A percentile compares a stretch with the other conserved stretches of the same genome.
Conservation (phyloP, 2,797 vertebrate genomes). For the Ateles fusciceps region DNA sequence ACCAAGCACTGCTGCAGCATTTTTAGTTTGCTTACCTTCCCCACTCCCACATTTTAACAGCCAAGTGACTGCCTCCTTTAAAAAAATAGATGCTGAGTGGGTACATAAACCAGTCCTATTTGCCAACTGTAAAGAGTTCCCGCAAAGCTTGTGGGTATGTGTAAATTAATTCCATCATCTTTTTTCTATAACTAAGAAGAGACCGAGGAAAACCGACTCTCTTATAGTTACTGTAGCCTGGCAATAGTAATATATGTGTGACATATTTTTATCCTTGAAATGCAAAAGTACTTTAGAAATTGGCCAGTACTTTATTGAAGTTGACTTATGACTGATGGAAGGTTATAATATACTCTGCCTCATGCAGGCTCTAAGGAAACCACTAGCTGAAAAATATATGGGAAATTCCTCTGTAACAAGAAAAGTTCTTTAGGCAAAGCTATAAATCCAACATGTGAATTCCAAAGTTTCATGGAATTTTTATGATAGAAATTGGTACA, state of each 20-base stretch:
- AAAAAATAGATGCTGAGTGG: not conserved
- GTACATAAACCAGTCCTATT: not conserved
- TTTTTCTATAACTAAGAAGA: not conserved
- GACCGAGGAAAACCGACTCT: not conserved
- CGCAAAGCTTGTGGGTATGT: not conserved
- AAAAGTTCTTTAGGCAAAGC: constrained; percentile 23
- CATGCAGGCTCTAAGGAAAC: not conserved
- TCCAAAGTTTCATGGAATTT: constrained; percentile 9
- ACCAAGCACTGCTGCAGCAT: not conserved
- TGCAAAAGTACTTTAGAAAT: constrained; percentile 48
- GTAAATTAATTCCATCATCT: constrained; percentile 46
- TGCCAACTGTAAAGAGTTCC: constrained; percentile 8
- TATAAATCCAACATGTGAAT: not conserved
- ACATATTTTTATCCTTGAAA: constrained; percentile 30
- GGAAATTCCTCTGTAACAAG: constrained; percentile 20
- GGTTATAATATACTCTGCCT: constrained; percentile 16
- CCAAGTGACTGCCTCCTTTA: not conserved
- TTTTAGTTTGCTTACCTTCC: not conserved
- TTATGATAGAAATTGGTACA: not conserved
- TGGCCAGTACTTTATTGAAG: constrained; percentile 13
- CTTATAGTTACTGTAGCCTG: not conserved
- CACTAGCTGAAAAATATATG: constrained; percentile 1
- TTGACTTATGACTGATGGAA: constrained; percentile 20
- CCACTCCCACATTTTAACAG: not conserved
- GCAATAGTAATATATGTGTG: not conserved